Conservation (phyloP, 2,797 vertebrate species). For the Xiphorhynchus erythropygius region DNA sequence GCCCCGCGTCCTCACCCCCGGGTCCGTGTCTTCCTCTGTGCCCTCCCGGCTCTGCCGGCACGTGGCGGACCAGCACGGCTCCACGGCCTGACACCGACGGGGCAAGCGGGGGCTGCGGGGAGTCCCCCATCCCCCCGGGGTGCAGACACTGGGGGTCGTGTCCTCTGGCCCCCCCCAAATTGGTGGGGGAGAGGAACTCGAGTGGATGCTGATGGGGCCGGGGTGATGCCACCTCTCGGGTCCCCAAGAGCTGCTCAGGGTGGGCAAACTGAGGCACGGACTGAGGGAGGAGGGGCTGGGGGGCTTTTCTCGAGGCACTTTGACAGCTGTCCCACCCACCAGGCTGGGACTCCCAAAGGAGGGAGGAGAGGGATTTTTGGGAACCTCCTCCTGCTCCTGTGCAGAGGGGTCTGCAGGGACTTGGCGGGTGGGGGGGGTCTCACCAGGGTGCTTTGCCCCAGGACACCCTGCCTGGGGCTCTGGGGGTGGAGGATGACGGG, state of each 20-base stretch:
- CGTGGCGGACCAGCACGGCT: too few relatives aligned
- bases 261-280: background rate
- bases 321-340: background rate
- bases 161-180: background rate
- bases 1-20: too few relatives aligned
- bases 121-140: too few relatives aligned
- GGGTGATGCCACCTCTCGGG: background rate
- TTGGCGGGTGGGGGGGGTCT: background rate
- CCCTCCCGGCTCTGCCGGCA: too few relatives aligned
- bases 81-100: too few relatives aligned
- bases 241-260: background rate
- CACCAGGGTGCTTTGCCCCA: background rate
- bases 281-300: too few relatives aligned
- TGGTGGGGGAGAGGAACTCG: background rate
- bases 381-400: background rate
- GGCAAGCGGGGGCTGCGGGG: too few relatives aligned
- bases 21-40: too few relatives aligned
- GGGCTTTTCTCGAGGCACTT: background rate
- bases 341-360: background rate
- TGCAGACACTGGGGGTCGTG: background rate
- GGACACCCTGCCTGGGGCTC: background rate
- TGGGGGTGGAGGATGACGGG: too few relatives aligned
- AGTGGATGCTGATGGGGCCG: background rate
- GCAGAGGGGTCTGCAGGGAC: background rate
- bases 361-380: background rate